phyloP scores from a whole-genome alignment of 2,113 vertebrate genomes.

The Aspidoscelis tigris region DNA sequence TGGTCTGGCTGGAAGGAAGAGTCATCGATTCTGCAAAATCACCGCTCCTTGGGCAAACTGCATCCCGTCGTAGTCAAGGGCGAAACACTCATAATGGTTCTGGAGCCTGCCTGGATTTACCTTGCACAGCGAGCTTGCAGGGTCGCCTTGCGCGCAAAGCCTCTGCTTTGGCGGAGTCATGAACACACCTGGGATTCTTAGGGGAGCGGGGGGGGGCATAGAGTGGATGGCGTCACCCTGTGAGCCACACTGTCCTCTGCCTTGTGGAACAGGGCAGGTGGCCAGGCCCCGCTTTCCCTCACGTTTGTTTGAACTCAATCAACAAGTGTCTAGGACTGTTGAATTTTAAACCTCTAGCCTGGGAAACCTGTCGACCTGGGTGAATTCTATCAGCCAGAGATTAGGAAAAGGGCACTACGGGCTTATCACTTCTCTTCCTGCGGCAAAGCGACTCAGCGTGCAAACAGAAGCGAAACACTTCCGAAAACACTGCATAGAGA shows the following conservation, averaged over 20 bases:
- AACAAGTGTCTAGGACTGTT: constrained; percentile 41
- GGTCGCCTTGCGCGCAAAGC: neutral
- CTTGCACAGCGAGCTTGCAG: neutral
- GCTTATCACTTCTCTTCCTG: constrained; percentile 39
- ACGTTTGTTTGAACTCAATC: constrained; percentile 20
- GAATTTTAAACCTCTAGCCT: constrained; percentile 42
- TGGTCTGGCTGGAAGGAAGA: neutral
- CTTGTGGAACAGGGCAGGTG: constrained; percentile 4
- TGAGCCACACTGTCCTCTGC: neutral
- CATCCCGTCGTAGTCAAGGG: neutral
- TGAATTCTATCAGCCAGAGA: constrained; percentile 50
- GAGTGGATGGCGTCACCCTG: neutral
- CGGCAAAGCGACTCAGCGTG: neutral
- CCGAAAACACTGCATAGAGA: neutral
- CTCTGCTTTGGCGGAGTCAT: neutral
- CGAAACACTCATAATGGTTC: no score
- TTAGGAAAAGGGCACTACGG: constrained; percentile 34
- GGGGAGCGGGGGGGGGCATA: no score
- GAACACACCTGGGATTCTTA: neutral
- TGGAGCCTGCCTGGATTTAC: neutral
- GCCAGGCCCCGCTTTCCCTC: neutral
- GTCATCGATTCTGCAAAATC: no score
- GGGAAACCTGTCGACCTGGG: constrained; percentile 41
- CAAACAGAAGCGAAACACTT: constrained; percentile 5
- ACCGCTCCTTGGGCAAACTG: no score